Evolutionary conservation across 1,140 invertebrate species (phyloP).

Genomic region (Anthonomus grandis): DNA sequence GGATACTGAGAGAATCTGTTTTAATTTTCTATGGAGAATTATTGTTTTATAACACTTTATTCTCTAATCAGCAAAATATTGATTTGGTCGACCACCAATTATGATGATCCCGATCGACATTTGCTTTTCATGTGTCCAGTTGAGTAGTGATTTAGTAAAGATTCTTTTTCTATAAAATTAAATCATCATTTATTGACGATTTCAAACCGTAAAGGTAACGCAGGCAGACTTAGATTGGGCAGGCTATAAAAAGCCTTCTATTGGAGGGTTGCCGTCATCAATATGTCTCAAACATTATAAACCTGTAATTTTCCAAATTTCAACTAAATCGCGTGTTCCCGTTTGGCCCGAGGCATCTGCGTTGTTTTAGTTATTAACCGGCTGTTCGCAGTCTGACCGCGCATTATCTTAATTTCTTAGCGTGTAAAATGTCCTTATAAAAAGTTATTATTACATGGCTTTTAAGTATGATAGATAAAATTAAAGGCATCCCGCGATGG

Average conservation of each 20-base stretch:
- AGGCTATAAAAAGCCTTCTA: too few species aligned
- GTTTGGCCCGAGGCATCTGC: slow-evolving; percentile 26
- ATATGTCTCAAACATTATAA: slow-evolving; percentile 28
- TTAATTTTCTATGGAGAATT: slow-evolving; percentile 46
- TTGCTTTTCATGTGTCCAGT: too few species aligned
- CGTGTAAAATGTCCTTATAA: slow-evolving; percentile 28
- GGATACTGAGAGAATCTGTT: slow-evolving; percentile 45
- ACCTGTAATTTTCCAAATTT: slow-evolving; percentile 30
- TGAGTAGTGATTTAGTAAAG: too few species aligned
- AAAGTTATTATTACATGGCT: slow-evolving; percentile 18
- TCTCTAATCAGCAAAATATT: slow-evolving; percentile 32
- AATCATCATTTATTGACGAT: too few species aligned
- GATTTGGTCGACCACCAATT: slow-evolving; percentile 25
- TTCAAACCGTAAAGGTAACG: too few species aligned
- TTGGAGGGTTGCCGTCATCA: slow-evolving; percentile 27
- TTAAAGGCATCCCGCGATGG: too few species aligned
- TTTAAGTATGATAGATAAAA: slow-evolving; percentile 13
- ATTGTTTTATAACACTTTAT: slow-evolving; percentile 47
- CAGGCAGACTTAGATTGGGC: too few species aligned
- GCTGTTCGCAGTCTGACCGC: slow-evolving; percentile 25
- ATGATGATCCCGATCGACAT: too few species aligned
- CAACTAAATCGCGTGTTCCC: slow-evolving; percentile 30
- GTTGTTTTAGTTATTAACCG: slow-evolving; percentile 23
- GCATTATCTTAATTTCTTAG: slow-evolving; percentile 28
- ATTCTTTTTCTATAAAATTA: too few species aligned